These are phyloP conservation scores for Tribolium madens DNA, from an alignment of 1,140 invertebrate species.

Conservation along the genomic window DNA sequence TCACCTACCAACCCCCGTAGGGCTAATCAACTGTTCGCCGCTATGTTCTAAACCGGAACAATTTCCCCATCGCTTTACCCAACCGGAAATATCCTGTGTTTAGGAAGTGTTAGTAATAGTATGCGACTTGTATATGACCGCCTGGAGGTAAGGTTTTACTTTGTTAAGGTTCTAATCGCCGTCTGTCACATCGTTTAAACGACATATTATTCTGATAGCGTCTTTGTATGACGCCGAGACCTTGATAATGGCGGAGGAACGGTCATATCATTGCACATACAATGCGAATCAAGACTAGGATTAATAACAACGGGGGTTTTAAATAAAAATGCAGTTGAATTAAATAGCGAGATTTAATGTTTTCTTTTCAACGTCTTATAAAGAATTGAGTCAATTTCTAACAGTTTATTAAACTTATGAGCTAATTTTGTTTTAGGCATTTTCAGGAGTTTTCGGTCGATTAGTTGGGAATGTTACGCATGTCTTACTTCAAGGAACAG, in stretches of 20 bases:
- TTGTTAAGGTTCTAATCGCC: conserved; percentile 31
- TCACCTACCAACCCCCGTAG: conserved; percentile 16
- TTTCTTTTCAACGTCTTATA: too few species aligned
- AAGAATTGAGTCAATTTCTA: too few species aligned
- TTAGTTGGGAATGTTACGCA: too few species aligned
- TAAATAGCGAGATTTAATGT: too few species aligned
- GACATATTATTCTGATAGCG: conserved; percentile 31
- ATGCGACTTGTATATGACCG: conserved; percentile 40
- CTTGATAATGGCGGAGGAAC: neutral
- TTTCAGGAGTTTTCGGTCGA: too few species aligned
- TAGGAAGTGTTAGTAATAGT: conserved; percentile 44
- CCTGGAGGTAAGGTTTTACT: conserved; percentile 30
- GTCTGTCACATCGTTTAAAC: conserved; percentile 26
- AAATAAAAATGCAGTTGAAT: too few species aligned
- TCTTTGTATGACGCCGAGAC: neutral
- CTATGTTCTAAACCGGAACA: conserved; percentile 46
- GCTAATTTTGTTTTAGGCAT: too few species aligned
- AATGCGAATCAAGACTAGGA: too few species aligned
- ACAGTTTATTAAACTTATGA: too few species aligned
- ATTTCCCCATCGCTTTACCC: conserved; percentile 38
- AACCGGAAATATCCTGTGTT: conserved; percentile 43
- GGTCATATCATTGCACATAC: too few species aligned
- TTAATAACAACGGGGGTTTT: too few species aligned
- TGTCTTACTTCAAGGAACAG: too few species aligned
- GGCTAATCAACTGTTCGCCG: conserved; percentile 42